These are phyloP conservation scores for Ceramica pisi DNA, from an alignment of 2,888 invertebrate species.

Conservation along the genomic window DNA sequence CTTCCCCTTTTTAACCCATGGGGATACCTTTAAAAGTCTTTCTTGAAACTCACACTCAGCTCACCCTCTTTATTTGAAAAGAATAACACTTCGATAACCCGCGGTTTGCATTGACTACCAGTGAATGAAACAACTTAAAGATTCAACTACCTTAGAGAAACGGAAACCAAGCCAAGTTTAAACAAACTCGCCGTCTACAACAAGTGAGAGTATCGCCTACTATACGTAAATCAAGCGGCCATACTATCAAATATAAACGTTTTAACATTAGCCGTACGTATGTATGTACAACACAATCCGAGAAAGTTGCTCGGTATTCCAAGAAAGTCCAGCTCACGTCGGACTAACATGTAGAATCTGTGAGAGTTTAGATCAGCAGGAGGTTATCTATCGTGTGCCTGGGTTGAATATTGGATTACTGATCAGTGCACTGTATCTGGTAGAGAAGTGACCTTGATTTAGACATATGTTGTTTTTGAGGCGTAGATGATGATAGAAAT, in stretches of 20 bases:
- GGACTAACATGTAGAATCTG: constrained; percentile 69
- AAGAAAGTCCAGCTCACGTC: constrained; percentile 52
- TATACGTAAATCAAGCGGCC: constrained; percentile 22
- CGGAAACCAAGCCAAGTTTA: not conserved
- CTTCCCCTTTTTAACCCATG: too few relatives aligned
- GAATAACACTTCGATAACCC: not conserved
- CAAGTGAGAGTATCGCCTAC: constrained; percentile 39
- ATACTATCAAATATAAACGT: constrained; percentile 30
- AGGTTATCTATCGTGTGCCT: constrained; percentile 65
- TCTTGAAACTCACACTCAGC: not conserved
- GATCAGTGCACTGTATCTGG: not conserved
- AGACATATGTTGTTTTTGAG: too few relatives aligned
- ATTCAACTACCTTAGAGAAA: not conserved
- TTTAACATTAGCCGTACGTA: constrained; percentile 37
- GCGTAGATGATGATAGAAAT: too few relatives aligned
- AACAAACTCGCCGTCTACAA: constrained; percentile 11
- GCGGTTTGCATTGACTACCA: too few relatives aligned
- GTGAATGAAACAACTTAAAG: not conserved
- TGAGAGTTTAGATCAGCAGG: constrained; percentile 68
- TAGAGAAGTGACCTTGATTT: not conserved
- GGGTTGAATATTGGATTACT: constrained; percentile 53
- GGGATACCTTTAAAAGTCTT: not conserved
- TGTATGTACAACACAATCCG: constrained; percentile 32
- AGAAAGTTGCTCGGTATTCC: constrained; percentile 64
- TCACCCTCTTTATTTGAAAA: not conserved